Evolutionary conservation across 2,113 vertebrate species (phyloP).

Genomic region (Prionailurus viverrinus): DNA sequence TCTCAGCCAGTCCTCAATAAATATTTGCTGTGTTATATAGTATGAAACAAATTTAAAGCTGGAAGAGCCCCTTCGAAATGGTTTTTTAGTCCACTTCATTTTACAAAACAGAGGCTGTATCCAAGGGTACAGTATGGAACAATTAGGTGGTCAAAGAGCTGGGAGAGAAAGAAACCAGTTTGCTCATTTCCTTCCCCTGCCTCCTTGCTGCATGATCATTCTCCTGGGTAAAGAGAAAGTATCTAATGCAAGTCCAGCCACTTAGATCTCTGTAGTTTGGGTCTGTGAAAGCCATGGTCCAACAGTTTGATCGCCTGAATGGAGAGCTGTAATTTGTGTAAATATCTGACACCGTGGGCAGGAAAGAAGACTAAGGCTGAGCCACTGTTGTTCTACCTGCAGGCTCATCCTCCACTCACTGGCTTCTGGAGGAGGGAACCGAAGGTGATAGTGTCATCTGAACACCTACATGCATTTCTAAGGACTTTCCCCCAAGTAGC

Average conservation of each 20-base stretch:
- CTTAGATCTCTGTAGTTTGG: background rate
- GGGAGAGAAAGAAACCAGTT: background rate
- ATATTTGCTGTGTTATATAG: background rate
- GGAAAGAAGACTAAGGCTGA: background rate
- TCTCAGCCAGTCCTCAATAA: background rate
- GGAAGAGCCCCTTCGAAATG: background rate
- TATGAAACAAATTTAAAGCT: background rate
- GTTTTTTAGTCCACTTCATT: background rate
- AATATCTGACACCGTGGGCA: background rate
- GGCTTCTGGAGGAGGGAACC: background rate
- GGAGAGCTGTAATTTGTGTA: background rate
- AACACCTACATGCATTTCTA: background rate
- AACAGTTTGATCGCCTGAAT: background rate
- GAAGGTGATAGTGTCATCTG: background rate
- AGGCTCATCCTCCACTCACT: background rate
- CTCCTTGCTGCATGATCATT: background rate
- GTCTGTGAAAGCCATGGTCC: background rate
- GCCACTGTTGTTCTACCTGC: background rate
- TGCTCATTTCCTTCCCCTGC: background rate
- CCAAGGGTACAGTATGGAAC: background rate
- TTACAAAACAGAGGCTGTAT: background rate
- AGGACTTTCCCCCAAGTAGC: background rate
- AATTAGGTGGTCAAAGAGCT: background rate
- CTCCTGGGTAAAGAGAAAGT: background rate
- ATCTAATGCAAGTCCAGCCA: background rate